Evolutionary conservation across 35 echinoderm and acorn worm genomes (phyloP).

Genomic region (Nesometra sesokonis): DNA sequence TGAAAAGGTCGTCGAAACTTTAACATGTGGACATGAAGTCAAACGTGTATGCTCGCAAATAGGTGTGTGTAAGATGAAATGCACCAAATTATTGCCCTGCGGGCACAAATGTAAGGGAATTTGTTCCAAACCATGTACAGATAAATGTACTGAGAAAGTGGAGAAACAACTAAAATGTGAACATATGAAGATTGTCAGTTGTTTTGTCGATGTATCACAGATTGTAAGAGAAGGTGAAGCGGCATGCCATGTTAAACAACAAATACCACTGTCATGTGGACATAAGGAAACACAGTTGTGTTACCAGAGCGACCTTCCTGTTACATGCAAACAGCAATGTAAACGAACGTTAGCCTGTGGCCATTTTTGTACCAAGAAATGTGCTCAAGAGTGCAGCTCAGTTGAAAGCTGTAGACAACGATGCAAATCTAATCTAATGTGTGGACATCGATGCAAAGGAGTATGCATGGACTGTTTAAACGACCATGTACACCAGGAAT

Average conservation of each 20-base stretch:
- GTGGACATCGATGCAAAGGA: neutral
- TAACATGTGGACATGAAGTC: neutral
- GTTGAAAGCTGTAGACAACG: neutral
- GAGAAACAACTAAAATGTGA: neutral
- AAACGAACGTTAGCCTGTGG: neutral
- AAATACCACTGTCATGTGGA: neutral
- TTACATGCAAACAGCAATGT: neutral
- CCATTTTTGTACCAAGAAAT: constrained; percentile 12
- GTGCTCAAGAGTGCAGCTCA: neutral
- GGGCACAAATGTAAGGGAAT: neutral
- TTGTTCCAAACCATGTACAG: neutral
- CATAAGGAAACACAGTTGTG: neutral
- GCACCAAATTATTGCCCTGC: neutral
- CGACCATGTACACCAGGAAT: neutral
- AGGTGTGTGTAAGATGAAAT: neutral
- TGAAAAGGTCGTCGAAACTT: no score
- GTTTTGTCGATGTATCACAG: neutral
- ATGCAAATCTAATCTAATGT: neutral
- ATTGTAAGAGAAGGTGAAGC: neutral
- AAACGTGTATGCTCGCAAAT: neutral
- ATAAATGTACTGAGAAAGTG: neutral
- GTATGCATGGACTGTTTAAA: neutral
- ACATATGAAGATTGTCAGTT: neutral
- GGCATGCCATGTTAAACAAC: neutral
- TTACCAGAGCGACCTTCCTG: neutral